phyloP scores from a whole-genome alignment of 2,888 invertebrate genomes.

The Oxyscelio sp. region DNA sequence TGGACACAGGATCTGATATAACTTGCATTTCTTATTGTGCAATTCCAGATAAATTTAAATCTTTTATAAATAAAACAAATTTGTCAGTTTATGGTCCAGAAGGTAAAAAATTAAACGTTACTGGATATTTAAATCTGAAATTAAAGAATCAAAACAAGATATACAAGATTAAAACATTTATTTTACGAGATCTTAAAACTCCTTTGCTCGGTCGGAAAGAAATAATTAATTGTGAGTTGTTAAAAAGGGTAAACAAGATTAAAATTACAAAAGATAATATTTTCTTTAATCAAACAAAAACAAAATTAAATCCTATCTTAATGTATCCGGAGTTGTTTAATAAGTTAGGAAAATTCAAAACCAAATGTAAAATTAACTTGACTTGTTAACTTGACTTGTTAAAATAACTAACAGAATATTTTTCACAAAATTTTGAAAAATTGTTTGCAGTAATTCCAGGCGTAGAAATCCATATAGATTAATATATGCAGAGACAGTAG shows the following conservation, averaged over 20 bases:
- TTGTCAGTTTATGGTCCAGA: conserved; percentile 46
- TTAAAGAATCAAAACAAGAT: conserved; percentile 25
- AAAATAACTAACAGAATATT: too few species aligned
- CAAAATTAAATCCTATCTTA: neutral
- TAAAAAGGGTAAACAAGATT: conserved; percentile 11
- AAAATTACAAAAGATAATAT: neutral
- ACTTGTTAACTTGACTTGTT: too few species aligned
- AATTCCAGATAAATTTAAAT: conserved; percentile 30
- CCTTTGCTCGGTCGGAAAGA: conserved; percentile 70
- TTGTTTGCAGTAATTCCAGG: conserved; percentile 40
- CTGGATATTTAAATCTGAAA: conserved; percentile 48
- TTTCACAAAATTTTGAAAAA: conserved; percentile 43
- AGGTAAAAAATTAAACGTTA: neutral
- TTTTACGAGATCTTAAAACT: conserved; percentile 56
- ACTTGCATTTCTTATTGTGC: conserved; percentile 49
- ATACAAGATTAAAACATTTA: conserved; percentile 40
- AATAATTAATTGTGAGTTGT: conserved; percentile 35
- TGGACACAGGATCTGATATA: conserved; percentile 68
- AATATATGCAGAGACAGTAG: too few species aligned
- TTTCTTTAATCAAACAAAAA: neutral
- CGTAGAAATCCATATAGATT: conserved; percentile 53
- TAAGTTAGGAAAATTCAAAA: conserved; percentile 75
- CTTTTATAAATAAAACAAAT: conserved; percentile 16
- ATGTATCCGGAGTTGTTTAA: conserved; percentile 54
- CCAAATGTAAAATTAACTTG: conserved; percentile 56